Base-by-base conservation (phyloP, 2,888 invertebrate species). In the Osedax fenrisi region DNA sequence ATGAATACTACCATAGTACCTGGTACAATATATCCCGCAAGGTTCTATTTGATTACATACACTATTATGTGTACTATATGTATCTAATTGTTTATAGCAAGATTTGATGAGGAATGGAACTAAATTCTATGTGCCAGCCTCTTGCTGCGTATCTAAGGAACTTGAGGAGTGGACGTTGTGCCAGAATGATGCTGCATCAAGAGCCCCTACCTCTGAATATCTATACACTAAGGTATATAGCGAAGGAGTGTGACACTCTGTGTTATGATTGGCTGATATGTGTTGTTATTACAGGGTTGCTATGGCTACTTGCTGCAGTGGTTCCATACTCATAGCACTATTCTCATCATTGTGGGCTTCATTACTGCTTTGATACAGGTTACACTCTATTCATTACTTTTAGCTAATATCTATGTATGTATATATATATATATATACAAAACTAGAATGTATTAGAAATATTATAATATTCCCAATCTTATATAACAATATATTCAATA, bases 311-410 rank as follows among this genome's bases (percentile, higher is more conserved):
- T 90, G 24, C 88, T 88, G 70, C 87, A 88, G 74, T 90, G 89
- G 81, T 88, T 92, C 78, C 87, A 90, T 79, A 88, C 89, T 79
- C 90, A 92, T 83, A 92, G 92, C 0, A 87, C 89, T 0, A 88
- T 91, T 76, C 89, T 93, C 76, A 92, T 92, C 24, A 89, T 89
- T 17, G 89, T 90, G 24, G 92, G 92, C 3, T 89, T 93, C 76
- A 88, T 89, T 25, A 90, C 92, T 27, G 91, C 93, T n/a, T 87
- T 90, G 78, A 86, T 92, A 41, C 90, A 92, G 91, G 92, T 92
- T 86, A 87, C n/a, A n/a, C n/a, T n/a, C n/a, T n/a, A n/a, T n/a
- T n/a, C n/a, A n/a, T n/a, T n/a, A n/a, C n/a, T n/a, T n/a, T n/a
- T n/a, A n/a, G n/a, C n/a, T n/a, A n/a, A n/a, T n/a, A n/a, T n/a